Base-by-base conservation (phyloP, 2,797 vertebrate genomes). In the Enteromius viviparus region DNA sequence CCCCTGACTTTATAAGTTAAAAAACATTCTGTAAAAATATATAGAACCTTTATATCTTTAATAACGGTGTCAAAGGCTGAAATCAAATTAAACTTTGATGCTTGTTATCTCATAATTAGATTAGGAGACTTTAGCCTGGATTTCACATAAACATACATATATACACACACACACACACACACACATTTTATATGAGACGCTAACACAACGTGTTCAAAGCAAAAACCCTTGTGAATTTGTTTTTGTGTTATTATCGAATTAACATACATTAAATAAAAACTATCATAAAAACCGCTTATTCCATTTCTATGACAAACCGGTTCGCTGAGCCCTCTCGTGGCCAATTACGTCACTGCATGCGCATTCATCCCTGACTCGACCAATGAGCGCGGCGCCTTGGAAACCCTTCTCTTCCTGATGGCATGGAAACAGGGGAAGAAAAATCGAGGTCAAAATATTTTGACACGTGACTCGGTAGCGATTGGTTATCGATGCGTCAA, bases 401-500 rank as follows among this genome's bases (percentile, higher is more conserved):
- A 70, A 58, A 68, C 47, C 19, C 69, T 80, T 91, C 91, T 90
- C 91, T 92, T 94, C 92, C 93, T 95, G 94, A 94, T 95, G 94
- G 94, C 94, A 95, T 95, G 94, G 95, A 95, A 95, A 96, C 95
- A 95, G 94, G 92, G 94, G 94, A 94, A 95, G 94, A 94, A 94
- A 89, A 94, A 95, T 92, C 92, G 92, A 94, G 93, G 94, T 94
- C 94, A 95, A 93, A 87, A 91, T 92, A 87, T 90, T 84, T 85
- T 90, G 89, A 90, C 94, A 95, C 94, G 94, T 95, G 94, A 95
- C 93, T 91, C 87, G 82, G 89, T 92, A 92, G 91, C 91, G 93
- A 93, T 94, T 95, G 94, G 92, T 91, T 92, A 91, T 92, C 88
- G 85, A 89, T 89, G 88, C 85, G 76, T 82, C 85, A 82, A 84